Conservation (phyloP, 2,888 invertebrate species). For the Uloborus plumipes region DNA sequence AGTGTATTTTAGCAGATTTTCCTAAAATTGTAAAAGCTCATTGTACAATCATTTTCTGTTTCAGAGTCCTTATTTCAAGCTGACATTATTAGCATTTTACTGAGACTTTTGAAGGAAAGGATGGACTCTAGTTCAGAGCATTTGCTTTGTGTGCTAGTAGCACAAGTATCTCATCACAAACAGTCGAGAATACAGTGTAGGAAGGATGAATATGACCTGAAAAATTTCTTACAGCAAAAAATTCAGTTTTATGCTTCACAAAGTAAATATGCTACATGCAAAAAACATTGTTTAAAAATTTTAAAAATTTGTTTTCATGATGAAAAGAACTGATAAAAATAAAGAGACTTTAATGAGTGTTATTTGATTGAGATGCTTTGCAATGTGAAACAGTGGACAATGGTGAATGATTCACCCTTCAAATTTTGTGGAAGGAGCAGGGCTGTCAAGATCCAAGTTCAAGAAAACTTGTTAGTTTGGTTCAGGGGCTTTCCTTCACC, state of each 20-base stretch:
- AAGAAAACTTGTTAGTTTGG: no score
- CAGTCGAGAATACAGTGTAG: constrained; percentile 72
- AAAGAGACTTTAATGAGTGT: no score
- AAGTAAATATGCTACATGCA: constrained; percentile 72
- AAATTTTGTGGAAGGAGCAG: no score
- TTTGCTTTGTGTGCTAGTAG: constrained; percentile 73
- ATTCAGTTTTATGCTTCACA: constrained; percentile 71
- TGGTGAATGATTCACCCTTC: no score
- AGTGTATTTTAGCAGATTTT: no score
- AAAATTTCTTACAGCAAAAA: constrained; percentile 71
- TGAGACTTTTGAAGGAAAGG: constrained; percentile 70
- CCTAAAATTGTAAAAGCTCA: no score
- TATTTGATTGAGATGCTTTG: no score
- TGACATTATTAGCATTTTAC: constrained; percentile 72
- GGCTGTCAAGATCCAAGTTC: no score
- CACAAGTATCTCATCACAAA: constrained; percentile 73
- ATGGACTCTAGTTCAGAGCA: constrained; percentile 74
- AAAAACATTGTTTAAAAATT: constrained; percentile 68
- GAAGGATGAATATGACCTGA: constrained; percentile 72
- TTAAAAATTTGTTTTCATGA: constrained; percentile 64
- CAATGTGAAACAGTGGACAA: no score
- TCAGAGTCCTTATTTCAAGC: constrained; percentile 71
- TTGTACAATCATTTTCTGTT: neutral
- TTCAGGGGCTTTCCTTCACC: no score
- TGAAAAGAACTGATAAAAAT: neutral